These are phyloP conservation scores for Archocentrus centrarchus DNA, from an alignment of 2,113 vertebrate genomes.

Conservation along the genomic window DNA sequence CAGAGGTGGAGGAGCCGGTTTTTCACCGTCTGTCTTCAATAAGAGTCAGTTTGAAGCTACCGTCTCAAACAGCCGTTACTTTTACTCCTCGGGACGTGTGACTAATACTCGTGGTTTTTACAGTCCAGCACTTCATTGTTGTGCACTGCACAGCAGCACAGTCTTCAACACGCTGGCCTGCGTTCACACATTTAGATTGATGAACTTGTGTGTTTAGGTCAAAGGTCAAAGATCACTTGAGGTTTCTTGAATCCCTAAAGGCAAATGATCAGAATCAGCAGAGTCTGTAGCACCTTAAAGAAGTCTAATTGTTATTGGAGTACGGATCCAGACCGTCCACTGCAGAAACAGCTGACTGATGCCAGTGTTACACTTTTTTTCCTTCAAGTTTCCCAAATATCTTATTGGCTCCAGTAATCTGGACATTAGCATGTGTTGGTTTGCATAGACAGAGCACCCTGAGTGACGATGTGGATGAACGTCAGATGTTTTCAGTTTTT, in stretches of 20 bases:
- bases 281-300: too few relatives aligned
- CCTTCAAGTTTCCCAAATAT: not conserved
- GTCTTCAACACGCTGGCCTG: not conserved
- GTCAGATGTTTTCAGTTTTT: not conserved
- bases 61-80: not conserved
- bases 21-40: not conserved
- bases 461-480: not conserved
- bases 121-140: too few relatives aligned
- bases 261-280: too few relatives aligned
- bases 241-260: too few relatives aligned
- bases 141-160: too few relatives aligned
- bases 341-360: not conserved
- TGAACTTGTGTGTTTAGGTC: too few relatives aligned
- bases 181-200: not conserved
- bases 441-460: too few relatives aligned
- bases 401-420: not conserved
- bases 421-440: not conserved
- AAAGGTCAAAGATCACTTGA: too few relatives aligned
- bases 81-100: too few relatives aligned
- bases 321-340: too few relatives aligned
- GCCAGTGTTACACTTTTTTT: not conserved
- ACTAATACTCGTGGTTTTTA: too few relatives aligned
- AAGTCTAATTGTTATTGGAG: too few relatives aligned
- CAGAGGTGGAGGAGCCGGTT: not conserved
- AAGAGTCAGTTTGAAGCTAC: not conserved